Conservation (phyloP, 2,113 vertebrate genomes). For the Pseudonaja textilis region DNA sequence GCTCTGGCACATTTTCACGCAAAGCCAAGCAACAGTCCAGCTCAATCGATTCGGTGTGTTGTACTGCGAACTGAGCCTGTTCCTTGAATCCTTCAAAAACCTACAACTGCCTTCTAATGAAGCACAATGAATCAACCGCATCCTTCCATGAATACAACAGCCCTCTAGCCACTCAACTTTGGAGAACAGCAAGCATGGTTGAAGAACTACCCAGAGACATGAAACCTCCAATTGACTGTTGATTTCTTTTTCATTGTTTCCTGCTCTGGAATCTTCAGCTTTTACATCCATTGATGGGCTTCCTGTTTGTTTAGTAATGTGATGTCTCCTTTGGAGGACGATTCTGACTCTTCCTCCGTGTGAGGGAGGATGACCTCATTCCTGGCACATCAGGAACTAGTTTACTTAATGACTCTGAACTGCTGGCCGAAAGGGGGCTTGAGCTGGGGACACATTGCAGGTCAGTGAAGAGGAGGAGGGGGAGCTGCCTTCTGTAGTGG, state of each 20-base stretch:
- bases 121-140: slow-evolving; percentile 3
- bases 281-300: slow-evolving; percentile 45
- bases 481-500: no score
- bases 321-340: no score
- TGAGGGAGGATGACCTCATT: no score
- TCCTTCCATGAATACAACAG: background rate
- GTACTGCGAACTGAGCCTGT: background rate
- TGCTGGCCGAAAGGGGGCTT: no score
- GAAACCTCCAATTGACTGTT: slow-evolving; percentile 38
- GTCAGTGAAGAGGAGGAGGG: no score
- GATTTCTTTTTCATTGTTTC: slow-evolving; percentile 36
- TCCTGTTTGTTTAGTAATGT: slow-evolving; percentile 21
- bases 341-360: no score
- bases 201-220: slow-evolving; percentile 43
- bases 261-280: slow-evolving; percentile 33
- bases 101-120: background rate
- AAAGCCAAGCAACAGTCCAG: background rate
- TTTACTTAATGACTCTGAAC: no score
- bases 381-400: no score
- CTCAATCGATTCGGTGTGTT: background rate
- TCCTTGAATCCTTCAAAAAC: background rate
- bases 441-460: no score
- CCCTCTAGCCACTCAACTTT: slow-evolving; percentile 14
- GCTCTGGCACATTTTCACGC: background rate
- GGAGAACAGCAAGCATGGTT: slow-evolving; percentile 28